These are phyloP conservation scores for Platycheirus albimanus DNA, from an alignment of 2,888 invertebrate species.

Conservation along the genomic window DNA sequence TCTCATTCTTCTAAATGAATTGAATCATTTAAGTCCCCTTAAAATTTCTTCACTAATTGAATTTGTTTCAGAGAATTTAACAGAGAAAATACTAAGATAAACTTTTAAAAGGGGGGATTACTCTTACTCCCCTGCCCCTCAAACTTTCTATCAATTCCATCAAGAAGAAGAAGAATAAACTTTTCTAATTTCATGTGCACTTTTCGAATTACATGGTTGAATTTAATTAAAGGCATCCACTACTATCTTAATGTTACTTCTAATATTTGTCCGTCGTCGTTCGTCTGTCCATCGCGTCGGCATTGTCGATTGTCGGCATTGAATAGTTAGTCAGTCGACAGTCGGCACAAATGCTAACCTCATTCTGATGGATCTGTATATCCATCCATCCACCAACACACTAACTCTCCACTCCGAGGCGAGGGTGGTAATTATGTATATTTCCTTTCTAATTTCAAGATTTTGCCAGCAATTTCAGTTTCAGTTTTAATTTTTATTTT, in stretches of 20 bases:
- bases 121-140: no score
- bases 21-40: constrained; percentile 23
- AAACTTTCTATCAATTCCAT: no score
- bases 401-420: constrained; percentile 11
- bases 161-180: constrained; percentile 45
- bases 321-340: no score
- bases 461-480: constrained; percentile 39
- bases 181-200: constrained; percentile 73
- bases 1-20: constrained; percentile 23
- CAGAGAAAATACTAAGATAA: constrained; percentile 64
- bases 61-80: constrained; percentile 70
- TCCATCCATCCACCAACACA: no score
- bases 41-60: constrained; percentile 62
- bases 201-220: constrained; percentile 68
- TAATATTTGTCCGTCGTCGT: constrained; percentile 15
- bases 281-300: no score
- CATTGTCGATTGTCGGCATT: no score
- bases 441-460: constrained; percentile 54
- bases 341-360: constrained; percentile 37
- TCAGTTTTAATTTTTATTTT: constrained; percentile 9
- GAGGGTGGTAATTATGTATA: constrained; percentile 57
- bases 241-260: constrained; percentile 62
- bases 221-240: constrained; percentile 67
- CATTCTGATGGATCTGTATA: constrained; percentile 59
- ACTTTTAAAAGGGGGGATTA: constrained; percentile 65